These are phyloP conservation scores for Mayetiola destructor DNA, from an alignment of 2,888 invertebrate genomes.

Conservation along the genomic window DNA sequence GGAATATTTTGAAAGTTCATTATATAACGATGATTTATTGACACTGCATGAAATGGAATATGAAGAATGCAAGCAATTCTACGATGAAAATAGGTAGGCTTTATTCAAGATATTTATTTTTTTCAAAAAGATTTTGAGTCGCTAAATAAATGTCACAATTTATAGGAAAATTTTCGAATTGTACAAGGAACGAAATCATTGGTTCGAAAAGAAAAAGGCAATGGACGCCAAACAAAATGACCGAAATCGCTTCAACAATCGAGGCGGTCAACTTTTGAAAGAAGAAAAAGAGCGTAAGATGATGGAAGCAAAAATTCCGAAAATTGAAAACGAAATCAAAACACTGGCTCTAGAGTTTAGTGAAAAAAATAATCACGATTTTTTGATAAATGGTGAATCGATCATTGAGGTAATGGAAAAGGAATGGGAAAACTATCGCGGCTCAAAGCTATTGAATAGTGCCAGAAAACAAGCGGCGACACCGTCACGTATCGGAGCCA, in stretches of 20 bases:
- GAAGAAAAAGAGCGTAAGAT: conserved; percentile 80
- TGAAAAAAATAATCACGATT: conserved; percentile 38
- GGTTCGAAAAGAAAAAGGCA: conserved; percentile 63
- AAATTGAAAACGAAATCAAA: conserved; percentile 52
- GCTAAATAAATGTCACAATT: not conserved
- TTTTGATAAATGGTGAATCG: conserved; percentile 48
- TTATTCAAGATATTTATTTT: not conserved
- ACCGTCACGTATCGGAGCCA: not conserved
- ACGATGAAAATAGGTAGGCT: conserved; percentile 46
- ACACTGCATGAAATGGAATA: conserved; percentile 65
- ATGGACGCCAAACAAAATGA: conserved; percentile 63
- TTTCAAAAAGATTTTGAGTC: conserved; percentile 6
- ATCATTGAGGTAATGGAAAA: conserved; percentile 45
- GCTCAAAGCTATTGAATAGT: conserved; percentile 32
- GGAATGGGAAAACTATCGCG: conserved; percentile 42
- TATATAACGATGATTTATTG: conserved; percentile 66
- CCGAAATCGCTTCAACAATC: conserved; percentile 69
- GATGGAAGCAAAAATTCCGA: conserved; percentile 54
- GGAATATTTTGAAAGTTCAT: conserved; percentile 50
- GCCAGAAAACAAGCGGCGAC: conserved; percentile 28
- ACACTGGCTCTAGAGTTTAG: conserved; percentile 43
- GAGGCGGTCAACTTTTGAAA: conserved; percentile 69
- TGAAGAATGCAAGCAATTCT: conserved; percentile 49
- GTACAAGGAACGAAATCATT: conserved; percentile 47
- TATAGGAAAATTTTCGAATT: conserved; percentile 48